Evolutionary conservation across 2,797 vertebrate species (phyloP), one percentile per base, ranked within the genome.

Genomic region (Sylvia borin): DNA sequence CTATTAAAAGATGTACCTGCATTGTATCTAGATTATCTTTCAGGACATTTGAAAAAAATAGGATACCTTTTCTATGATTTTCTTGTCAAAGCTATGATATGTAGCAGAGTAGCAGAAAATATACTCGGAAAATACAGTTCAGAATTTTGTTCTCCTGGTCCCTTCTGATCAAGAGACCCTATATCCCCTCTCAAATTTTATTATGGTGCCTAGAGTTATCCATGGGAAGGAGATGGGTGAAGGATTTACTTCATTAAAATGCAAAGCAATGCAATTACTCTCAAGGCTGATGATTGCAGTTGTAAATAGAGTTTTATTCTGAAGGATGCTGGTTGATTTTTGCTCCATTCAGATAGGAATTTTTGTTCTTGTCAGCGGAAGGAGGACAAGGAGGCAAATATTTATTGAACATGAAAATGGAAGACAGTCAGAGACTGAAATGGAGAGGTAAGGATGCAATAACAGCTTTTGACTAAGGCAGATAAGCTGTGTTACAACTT

Each of bases 171-270:
- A 88, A 79, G 16, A 82, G 53, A 55, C 18, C 14, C 21, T 60
- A 7, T 14, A 43, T 22, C 18, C 15, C 10, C 34, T 60, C 61
- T 73, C 47, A 82, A 34, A 70, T 75, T 84, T 42, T 79, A 5
- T 42, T 26, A 13, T 34, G 38, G 40, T 90, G 47, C 51, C 32
- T 42, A 36, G n/a, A 38, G 27, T 85, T 78, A 72, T 29, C 54
- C 24, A 11, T 34, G 53, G 34, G 24, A 79, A 82, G 53, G 38
- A 88, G 48, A 47, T 16, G 48, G 18, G 53, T 50, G 55, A 88
- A 91, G 61, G 90, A 57, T 77, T 91, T 50, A 29, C 75, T 76
- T 95, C 42, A 81, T 90, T 78, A 80, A 90, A 88, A 89, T 85
- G 68, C 72, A 29, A 26, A 67, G 80, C 90, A 88, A 67, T 90